Conservation (phyloP, 1,140 invertebrate genomes). For the Zaprionus davidi region DNA sequence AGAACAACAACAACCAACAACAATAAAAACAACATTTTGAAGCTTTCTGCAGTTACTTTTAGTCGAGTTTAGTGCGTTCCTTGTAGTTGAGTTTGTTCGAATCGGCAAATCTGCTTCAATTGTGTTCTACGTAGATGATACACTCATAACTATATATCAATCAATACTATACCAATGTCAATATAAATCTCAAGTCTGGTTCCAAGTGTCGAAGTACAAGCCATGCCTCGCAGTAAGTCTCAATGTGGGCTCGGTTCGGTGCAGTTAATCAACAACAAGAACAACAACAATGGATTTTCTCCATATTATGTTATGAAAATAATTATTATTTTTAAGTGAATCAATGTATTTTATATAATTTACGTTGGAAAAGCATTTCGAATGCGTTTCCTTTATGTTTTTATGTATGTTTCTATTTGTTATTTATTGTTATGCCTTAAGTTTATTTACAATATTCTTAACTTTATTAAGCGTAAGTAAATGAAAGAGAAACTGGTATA, state of each 20-base stretch:
- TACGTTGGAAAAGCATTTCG: conserved; percentile 41
- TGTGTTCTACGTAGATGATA: conserved; percentile 69
- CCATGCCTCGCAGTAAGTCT: conserved; percentile 67
- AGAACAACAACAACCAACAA: conserved; percentile 15
- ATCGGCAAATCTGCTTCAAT: conserved; percentile 64
- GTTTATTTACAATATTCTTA: conserved; percentile 25
- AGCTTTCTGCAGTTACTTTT: conserved; percentile 76
- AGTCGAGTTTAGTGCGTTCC: conserved; percentile 72
- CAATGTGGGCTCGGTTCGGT: conserved; percentile 49
- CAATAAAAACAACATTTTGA: conserved; percentile 36
- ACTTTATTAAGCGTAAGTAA: conserved; percentile 68
- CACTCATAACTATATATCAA: conserved; percentile 49
- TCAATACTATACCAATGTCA: conserved; percentile 21
- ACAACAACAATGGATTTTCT: conserved; percentile 44
- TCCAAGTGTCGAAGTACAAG: conserved; percentile 44
- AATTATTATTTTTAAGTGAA: conserved; percentile 34
- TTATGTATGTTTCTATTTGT: conserved; percentile 57
- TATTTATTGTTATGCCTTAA: conserved; percentile 49
- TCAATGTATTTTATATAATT: conserved; percentile 28
- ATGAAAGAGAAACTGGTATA: conserved; percentile 43
- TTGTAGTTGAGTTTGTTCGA: conserved; percentile 78
- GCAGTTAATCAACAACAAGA: conserved; percentile 14
- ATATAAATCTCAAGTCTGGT: conserved; percentile 41
- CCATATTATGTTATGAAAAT: conserved; percentile 18
- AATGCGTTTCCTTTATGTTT: conserved; percentile 34